Percentiles rank a stretch among this genome's conserved stretches.
Conservation (phyloP, 2,888 invertebrate species). For the Polyploca ridens region DNA sequence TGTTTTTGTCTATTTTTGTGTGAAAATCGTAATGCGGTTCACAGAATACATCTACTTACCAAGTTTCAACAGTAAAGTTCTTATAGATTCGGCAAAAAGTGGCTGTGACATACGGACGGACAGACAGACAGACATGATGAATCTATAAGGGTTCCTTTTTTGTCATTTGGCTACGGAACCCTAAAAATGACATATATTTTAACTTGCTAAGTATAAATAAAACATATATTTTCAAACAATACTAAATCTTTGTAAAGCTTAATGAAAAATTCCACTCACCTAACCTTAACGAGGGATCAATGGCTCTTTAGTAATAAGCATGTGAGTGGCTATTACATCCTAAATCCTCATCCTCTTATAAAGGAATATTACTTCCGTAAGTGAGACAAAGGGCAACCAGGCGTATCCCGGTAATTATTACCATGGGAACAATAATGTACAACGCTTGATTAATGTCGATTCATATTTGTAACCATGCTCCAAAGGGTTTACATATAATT, state of each 20-base stretch:
- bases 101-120: too few relatives aligned
- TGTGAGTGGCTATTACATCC: neutral
- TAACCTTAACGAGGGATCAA: neutral
- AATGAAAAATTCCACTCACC: neutral
- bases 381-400: neutral
- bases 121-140: too few relatives aligned
- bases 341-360: neutral
- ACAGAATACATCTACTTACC: too few relatives aligned
- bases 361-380: neutral
- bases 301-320: slow-evolving; percentile 1
- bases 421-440: neutral
- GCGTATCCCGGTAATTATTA: neutral
- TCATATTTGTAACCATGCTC: neutral
- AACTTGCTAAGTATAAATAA: too few relatives aligned
- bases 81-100: too few relatives aligned
- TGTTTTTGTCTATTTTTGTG: too few relatives aligned
- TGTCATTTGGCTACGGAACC: too few relatives aligned
- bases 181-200: too few relatives aligned
- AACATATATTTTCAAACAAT: too few relatives aligned
- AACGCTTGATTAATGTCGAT: slow-evolving; percentile 5
- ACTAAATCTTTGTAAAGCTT: neutral
- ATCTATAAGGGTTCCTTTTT: too few relatives aligned
- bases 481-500: neutral
- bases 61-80: too few relatives aligned
- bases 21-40: too few relatives aligned